phyloP scores from a whole-genome alignment of 2,888 invertebrate species.

The Acronicta aceris region DNA sequence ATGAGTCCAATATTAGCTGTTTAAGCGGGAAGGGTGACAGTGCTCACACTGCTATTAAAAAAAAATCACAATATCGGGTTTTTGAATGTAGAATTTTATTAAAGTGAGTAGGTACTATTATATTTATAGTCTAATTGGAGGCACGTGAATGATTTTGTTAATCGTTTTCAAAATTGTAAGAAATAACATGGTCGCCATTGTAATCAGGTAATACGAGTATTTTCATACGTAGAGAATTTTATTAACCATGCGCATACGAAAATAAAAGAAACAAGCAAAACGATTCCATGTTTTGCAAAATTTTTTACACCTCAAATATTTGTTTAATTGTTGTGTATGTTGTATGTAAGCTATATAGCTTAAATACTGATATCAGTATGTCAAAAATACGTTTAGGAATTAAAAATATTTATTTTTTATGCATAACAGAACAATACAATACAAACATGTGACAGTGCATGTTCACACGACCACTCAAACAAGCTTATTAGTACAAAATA shows the following conservation, averaged over 20 bases:
- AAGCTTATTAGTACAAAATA: constrained; percentile 6
- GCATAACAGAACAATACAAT: too few species aligned
- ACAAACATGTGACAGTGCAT: too few species aligned
- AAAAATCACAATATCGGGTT: constrained; percentile 34
- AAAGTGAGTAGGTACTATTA: constrained; percentile 12
- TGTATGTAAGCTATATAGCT: too few species aligned
- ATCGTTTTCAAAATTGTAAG: neutral
- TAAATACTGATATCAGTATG: too few species aligned
- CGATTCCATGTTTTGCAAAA: too few species aligned
- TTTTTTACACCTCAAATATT: too few species aligned
- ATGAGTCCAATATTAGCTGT: constrained; percentile 73
- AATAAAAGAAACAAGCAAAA: too few species aligned
- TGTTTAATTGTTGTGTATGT: too few species aligned
- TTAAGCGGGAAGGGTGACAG: constrained; percentile 74
- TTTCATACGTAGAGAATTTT: neutral
- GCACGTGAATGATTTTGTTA: constrained; percentile 27
- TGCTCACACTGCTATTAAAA: constrained; percentile 72
- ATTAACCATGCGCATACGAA: too few species aligned
- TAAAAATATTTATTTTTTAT: too few species aligned
- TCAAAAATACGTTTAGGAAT: too few species aligned
- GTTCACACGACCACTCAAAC: constrained; percentile 4
- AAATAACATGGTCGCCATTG: neutral
- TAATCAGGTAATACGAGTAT: too few species aligned
- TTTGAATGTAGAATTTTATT: constrained; percentile 5
- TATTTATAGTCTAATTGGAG: constrained; percentile 27